Percentiles rank a stretch among this genome's conserved stretches.
Evolutionary conservation across 2,888 invertebrate species (phyloP).

Genomic region (Euzophera pinguis): DNA sequence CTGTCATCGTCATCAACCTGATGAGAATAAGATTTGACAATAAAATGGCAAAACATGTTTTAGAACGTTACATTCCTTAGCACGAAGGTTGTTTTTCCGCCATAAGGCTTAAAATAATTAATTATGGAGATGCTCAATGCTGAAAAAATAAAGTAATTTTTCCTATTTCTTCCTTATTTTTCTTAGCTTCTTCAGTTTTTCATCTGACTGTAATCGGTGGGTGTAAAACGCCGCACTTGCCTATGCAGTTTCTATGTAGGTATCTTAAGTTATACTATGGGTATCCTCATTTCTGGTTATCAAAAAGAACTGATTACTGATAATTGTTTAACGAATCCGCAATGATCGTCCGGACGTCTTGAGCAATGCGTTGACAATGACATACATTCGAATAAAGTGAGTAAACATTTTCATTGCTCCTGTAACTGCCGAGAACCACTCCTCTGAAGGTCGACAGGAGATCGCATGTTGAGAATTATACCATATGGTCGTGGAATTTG

Average conservation of each 20-base stretch:
- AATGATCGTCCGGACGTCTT: slow-evolving; percentile 19
- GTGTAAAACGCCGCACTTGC: no score
- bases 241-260: neutral
- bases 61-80: no score
- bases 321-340: neutral
- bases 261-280: neutral
- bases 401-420: slow-evolving; percentile 33
- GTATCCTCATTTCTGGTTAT: neutral
- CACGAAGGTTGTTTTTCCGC: no score
- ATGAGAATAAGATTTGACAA: no score
- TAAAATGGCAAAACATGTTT: no score
- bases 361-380: slow-evolving; percentile 46
- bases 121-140: no score
- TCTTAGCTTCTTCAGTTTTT: no score
- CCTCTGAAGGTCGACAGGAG: slow-evolving; percentile 16
- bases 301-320: slow-evolving; percentile 24
- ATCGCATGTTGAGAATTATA: neutral
- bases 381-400: slow-evolving; percentile 56
- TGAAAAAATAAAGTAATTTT: no score
- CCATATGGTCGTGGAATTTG: neutral
- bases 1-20: no score
- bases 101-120: no score
- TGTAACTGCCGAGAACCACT: slow-evolving; percentile 12
- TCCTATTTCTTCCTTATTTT: no score
- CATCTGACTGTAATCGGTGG: no score